Base-by-base conservation (phyloP, 2,888 invertebrate genomes). In the Cephus pulcher region DNA sequence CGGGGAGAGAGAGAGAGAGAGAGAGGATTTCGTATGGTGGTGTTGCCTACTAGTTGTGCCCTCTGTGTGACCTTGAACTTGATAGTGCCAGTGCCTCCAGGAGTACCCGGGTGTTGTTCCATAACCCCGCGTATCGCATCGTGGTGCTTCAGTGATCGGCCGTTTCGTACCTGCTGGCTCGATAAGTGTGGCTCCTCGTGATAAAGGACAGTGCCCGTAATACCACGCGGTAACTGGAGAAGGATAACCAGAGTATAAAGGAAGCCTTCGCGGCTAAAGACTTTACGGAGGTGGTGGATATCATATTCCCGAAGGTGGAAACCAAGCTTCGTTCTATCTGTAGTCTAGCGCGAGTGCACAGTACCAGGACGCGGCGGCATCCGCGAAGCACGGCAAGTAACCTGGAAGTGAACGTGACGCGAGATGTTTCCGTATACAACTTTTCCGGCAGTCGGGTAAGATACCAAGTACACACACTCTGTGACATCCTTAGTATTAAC, bases 391-490 rank as follows among this genome's bases (percentile, higher is more conserved):
- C 78, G 73, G 69, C 68, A 40, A 56, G 75, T 78, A 81, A 77
- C 80, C 83, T 82, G 84, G 80, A 82, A 80, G 73, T 78, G 76
- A 77, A 76, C 79, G 75, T 70, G 79, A 69, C 33, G 12, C 75
- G 84, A 78, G 83, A 91, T 91, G 91, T 91, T 91, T 86, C 90
- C 91, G 40, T 91, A 91, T 85, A 89, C 91, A 40, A 90, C 91
- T 71, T 91, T 91, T 83, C 91, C 91, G 85, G 87, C 91, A 79
- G 91, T 91, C 77, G 90, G 91, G 91, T 91, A 89, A 89, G 89
- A 83, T 11, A 40, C 15, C 15, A 40, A 15, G 15, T 4, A 40
- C 15, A 15, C 40, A 15, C 40, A 6, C 40, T 40, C 40, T 2
- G 40, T 40, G 40, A 40, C 40, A 40, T 40, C 40, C 15, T 40